Base-by-base conservation (phyloP, 2,888 invertebrate genomes). In the Lacanobia wlatinum region DNA sequence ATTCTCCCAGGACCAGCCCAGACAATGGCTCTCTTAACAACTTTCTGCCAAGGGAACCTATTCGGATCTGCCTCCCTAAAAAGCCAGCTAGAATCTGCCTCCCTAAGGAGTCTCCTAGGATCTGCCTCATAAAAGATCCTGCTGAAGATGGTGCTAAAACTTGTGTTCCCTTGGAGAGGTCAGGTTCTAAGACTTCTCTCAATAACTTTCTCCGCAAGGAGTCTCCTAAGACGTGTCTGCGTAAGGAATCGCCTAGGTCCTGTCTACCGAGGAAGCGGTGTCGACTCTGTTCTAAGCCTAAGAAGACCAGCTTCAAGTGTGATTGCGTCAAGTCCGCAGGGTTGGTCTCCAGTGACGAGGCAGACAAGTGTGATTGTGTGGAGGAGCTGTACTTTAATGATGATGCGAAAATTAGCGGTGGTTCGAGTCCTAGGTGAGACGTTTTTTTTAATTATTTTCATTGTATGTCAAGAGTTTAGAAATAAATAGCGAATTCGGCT, bases 381-480 rank as follows among this genome's bases (percentile, higher is more conserved):
- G 69, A 79, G 34, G 76, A 81, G 60, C 34, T 83, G 40, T 74
- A 73, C 38, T 63, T 75, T 12, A 77, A 76, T 61, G 50, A 58
- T 60, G 60, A 60, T 7, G 65, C 65, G 9, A 70, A 68, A 76
- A 83, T 46, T 61, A 73, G 73, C 56, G 38, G 70, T n/a, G 66
- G 55, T 16, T 76, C 82, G 1, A 61, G 43, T 0, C 64, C 76
- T 9, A 43, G 46, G 87, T 85, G 60, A 87, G 83, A 4, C 9
- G 14, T 6, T 34, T 21, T 38, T n/a, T 34, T 38, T n/a, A 28
- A 50, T 6, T 0, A 34, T 6, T 56, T 34, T 1, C 9, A 50
- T 34, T 5, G 34, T 16, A 23, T 68, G 16, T 8, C 1, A 12
- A 55, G 14, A 14, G 4, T 12, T 76, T 48, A n/a, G 3, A 21